phyloP scores from a whole-genome alignment of 30 jellyfish, hydroid and myxozoan genomes.

The Aurelia sp. region DNA sequence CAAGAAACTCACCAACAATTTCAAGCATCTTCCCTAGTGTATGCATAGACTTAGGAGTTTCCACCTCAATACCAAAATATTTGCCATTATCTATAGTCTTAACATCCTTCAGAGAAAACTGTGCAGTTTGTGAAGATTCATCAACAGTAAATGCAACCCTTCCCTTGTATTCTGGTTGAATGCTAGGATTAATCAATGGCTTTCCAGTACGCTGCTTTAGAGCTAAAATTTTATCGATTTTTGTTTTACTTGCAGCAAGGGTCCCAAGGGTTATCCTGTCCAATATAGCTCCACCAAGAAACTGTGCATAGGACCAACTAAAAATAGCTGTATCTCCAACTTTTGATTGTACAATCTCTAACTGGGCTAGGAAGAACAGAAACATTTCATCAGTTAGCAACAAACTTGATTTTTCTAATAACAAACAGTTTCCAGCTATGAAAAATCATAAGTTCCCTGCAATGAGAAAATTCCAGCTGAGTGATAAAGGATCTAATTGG shows the following conservation, averaged over 20 bases:
- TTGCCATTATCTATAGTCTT: not conserved
- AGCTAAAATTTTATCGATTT: not conserved
- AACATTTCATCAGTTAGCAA: too few species aligned
- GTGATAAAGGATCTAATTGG: too few species aligned
- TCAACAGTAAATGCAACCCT: slow-evolving; percentile 12
- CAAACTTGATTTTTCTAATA: too few species aligned
- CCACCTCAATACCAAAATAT: not conserved
- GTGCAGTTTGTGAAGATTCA: not conserved
- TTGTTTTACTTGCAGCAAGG: too few species aligned
- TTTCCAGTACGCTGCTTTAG: not conserved
- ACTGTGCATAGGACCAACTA: slow-evolving; percentile 13
- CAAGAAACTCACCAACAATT: slow-evolving; percentile 47
- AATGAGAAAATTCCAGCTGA: too few species aligned
- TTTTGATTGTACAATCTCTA: slow-evolving; percentile 14
- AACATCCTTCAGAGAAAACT: slow-evolving; percentile 21
- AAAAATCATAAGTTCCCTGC: too few species aligned
- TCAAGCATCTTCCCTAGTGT: not conserved
- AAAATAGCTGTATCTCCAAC: slow-evolving; percentile 45
- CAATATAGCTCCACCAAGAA: not conserved
- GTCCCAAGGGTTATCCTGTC: not conserved
- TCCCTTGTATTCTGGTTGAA: not conserved
- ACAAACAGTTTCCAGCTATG: too few species aligned
- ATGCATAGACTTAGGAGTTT: not conserved
- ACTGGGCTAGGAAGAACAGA: not conserved
- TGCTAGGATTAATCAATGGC: slow-evolving; percentile 4